phyloP scores from a whole-genome alignment of 2,113 vertebrate species.

The Sinocyclocheilus rhinocerous region DNA sequence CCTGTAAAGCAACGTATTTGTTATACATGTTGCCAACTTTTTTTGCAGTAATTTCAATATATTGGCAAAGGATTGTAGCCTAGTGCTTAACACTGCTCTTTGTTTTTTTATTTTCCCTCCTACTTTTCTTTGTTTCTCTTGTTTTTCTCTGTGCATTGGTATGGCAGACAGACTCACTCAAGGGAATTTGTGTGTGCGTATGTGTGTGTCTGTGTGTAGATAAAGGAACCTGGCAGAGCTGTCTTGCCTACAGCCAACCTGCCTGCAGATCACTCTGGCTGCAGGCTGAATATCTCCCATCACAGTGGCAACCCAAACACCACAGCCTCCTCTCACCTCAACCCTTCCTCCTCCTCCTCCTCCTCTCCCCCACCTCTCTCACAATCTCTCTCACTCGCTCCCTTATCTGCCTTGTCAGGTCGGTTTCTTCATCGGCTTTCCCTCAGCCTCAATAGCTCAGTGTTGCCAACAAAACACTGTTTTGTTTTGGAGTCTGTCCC shows the following conservation, averaged over 20 bases:
- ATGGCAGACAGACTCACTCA: constrained; percentile 40
- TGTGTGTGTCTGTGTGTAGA: constrained; percentile 13
- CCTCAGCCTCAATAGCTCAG: constrained; percentile 41
- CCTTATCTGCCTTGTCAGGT: constrained; percentile 46
- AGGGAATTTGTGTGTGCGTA: constrained; percentile 23
- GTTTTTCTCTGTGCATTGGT: constrained; percentile 27
- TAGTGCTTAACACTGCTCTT: not conserved
- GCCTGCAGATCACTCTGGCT: constrained; percentile 46
- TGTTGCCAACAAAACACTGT: constrained; percentile 28
- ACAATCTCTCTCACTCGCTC: constrained; percentile 4
- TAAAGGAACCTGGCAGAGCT: constrained; percentile 43
- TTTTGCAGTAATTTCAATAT: constrained; percentile 15
- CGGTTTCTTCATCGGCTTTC: constrained; percentile 44
- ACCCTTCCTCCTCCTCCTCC: not conserved
- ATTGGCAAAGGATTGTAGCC: not conserved
- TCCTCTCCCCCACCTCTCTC: constrained; percentile 22
- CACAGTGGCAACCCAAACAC: constrained; percentile 45
- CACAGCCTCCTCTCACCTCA: constrained; percentile 33
- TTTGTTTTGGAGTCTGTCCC: constrained; percentile 13
- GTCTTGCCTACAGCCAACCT: constrained; percentile 47
- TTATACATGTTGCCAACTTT: not conserved
- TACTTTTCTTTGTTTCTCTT: not conserved
- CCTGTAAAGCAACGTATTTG: not conserved
- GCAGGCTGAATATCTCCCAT: constrained; percentile 44
- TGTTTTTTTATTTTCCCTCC: not conserved